Evolutionary conservation across 2,888 invertebrate genomes (phyloP).

Genomic region (Drosophila limbata): DNA sequence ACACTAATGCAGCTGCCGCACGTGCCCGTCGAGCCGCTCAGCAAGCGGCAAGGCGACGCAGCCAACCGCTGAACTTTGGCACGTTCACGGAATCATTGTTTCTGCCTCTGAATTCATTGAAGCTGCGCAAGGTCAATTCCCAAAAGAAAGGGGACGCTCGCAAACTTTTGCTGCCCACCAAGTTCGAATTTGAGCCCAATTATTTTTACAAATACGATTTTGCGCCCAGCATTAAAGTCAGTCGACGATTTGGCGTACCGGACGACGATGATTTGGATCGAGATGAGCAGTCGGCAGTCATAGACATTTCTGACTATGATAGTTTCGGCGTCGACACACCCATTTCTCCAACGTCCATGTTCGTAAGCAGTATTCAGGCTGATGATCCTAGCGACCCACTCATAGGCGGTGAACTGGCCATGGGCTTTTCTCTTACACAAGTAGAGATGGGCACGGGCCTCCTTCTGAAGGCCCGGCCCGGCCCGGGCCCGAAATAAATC

Average conservation of each 20-base stretch:
- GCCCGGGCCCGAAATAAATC: no score
- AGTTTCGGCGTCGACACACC: slow-evolving; percentile 46
- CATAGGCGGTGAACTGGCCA: slow-evolving; percentile 2
- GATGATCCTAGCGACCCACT: slow-evolving; percentile 4
- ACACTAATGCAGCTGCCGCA: slow-evolving; percentile 25
- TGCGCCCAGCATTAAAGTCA: slow-evolving; percentile 79
- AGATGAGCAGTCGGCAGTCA: slow-evolving; percentile 41
- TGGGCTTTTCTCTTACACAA: slow-evolving; percentile 10
- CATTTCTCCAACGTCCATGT: slow-evolving; percentile 22
- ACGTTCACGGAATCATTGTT: slow-evolving; percentile 79
- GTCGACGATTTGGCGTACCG: slow-evolving; percentile 41
- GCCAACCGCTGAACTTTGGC: slow-evolving; percentile 77
- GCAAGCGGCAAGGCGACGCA: slow-evolving; percentile 61
- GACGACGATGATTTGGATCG: slow-evolving; percentile 85
- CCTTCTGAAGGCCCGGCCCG: no score
- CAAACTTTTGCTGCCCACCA: slow-evolving; percentile 83
- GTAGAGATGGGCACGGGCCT: no score
- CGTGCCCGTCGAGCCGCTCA: slow-evolving; percentile 54
- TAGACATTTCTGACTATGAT: slow-evolving; percentile 67
- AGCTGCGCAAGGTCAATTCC: slow-evolving; percentile 79
- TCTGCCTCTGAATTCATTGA: slow-evolving; percentile 72
- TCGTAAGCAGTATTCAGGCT: slow-evolving; percentile 23
- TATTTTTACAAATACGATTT: slow-evolving; percentile 76
- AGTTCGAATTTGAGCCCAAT: slow-evolving; percentile 76
- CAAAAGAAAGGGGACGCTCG: slow-evolving; percentile 85